Conservation (phyloP, 2,888 invertebrate species). For the Blastobasis lacticolella region DNA sequence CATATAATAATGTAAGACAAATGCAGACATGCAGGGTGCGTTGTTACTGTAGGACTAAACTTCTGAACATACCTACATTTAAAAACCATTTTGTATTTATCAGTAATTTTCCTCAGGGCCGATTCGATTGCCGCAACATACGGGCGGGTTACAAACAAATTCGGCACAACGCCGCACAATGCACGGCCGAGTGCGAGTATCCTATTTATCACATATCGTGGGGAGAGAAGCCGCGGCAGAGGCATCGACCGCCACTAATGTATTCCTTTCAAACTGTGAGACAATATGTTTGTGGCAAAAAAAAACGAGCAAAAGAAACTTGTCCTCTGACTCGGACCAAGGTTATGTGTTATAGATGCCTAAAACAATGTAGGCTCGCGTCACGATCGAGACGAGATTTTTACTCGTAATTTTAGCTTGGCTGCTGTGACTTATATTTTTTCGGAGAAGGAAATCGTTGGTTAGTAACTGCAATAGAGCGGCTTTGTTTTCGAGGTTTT, state of each 20-base stretch:
- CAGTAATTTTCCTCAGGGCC: no score
- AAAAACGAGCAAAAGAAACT: constrained; percentile 41
- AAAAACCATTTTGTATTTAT: no score
- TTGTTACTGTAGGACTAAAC: no score
- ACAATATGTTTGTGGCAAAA: constrained; percentile 58
- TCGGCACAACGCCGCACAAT: no score
- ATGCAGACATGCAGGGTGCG: no score
- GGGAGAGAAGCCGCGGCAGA: constrained; percentile 15
- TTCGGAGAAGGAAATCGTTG: constrained; percentile 10
- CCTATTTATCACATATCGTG: constrained; percentile 8
- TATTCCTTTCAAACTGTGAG: constrained; percentile 63
- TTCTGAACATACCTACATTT: no score
- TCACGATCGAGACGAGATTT: constrained; percentile 27
- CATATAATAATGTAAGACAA: no score
- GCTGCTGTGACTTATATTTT: constrained; percentile 42
- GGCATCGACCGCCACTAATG: constrained; percentile 54
- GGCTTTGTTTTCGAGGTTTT: background rate
- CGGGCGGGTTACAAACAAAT: no score
- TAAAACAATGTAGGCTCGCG: constrained; percentile 40
- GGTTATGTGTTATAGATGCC: constrained; percentile 35
- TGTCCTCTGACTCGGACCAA: constrained; percentile 45
- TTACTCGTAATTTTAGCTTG: constrained; percentile 37
- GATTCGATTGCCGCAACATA: no score
- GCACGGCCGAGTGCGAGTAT: no score
- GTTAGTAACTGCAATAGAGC: background rate